phyloP scores from a whole-genome alignment of 2,113 vertebrate genomes.

The Hirundichthys speculiger region DNA sequence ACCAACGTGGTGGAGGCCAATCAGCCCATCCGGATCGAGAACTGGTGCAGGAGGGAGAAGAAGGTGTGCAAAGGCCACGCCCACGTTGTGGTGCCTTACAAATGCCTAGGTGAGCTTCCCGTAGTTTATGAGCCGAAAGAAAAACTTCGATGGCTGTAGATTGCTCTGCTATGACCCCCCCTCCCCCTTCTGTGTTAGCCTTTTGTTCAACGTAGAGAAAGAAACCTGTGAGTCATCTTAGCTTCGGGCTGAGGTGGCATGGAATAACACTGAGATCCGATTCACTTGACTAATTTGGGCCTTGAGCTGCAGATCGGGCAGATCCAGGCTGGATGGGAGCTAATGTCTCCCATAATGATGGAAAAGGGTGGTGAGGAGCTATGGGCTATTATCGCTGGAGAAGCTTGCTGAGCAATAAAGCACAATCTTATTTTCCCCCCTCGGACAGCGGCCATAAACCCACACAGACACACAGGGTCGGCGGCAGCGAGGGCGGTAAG shows the following conservation, averaged over 20 bases:
- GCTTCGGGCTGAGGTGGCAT: constrained; percentile 51
- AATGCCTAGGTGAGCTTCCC: constrained; percentile 92
- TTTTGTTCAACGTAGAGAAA: constrained; percentile 4
- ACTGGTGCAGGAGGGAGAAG: constrained; percentile 94
- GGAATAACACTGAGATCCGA: constrained; percentile 51
- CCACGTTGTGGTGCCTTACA: constrained; percentile 91
- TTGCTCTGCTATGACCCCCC: not conserved
- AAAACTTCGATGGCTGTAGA: constrained; percentile 11
- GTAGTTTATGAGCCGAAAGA: constrained; percentile 8
- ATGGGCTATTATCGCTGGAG: constrained; percentile 59
- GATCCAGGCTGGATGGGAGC: constrained; percentile 55
- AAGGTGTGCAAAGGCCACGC: constrained; percentile 91
- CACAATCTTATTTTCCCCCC: constrained; percentile 69
- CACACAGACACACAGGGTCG: constrained; percentile 63
- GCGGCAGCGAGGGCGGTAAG: constrained; percentile 24
- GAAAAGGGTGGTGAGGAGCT: constrained; percentile 17
- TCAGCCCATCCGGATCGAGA: constrained; percentile 89
- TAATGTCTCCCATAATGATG: constrained; percentile 61
- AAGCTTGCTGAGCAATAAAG: constrained; percentile 77
- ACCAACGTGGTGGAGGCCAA: constrained; percentile 96
- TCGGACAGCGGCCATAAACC: constrained; percentile 68
- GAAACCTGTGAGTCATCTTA: constrained; percentile 31
- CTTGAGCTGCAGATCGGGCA: constrained; percentile 66
- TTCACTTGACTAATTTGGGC: constrained; percentile 66
- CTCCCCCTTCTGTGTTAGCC: not conserved